A percentile compares a stretch with the other conserved stretches of the same genome.
Conservation (phyloP, 2,797 vertebrate genomes). For the Pteropus rufus region DNA sequence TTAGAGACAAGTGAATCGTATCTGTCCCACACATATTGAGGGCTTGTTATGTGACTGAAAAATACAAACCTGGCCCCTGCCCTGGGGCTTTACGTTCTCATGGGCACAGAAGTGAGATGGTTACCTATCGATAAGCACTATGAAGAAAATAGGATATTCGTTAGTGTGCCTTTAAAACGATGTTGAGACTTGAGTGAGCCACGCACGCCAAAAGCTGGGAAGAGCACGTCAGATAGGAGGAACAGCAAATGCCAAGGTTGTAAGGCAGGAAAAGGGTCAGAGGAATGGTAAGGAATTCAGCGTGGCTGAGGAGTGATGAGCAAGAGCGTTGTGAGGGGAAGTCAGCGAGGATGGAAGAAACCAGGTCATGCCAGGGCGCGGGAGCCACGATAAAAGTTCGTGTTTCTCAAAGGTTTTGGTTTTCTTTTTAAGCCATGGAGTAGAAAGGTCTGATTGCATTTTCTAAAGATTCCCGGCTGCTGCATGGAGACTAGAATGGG, state of each 20-base stretch:
- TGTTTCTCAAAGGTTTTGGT: not conserved
- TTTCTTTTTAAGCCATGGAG: not conserved
- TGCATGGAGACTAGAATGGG: not conserved
- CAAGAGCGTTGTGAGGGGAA: not conserved
- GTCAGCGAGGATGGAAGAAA: not conserved
- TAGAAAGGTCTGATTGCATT: not conserved
- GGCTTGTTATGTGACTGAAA: not conserved
- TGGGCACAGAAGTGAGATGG: not conserved
- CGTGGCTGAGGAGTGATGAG: not conserved
- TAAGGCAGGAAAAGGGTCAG: not conserved
- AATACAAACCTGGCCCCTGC: not conserved
- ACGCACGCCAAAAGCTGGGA: not conserved
- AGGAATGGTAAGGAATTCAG: not conserved
- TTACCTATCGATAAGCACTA: not conserved
- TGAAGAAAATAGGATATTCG: not conserved
- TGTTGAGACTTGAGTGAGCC: not conserved
- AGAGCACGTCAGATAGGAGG: not conserved
- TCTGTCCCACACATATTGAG: not conserved
- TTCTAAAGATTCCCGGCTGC: not conserved
- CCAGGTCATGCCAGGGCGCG: fast-evolving
- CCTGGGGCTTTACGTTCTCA: not conserved
- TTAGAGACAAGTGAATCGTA: not conserved
- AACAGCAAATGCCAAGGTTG: not conserved
- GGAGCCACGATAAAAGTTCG: not conserved
- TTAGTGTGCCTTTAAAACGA: not conserved